A percentile compares a stretch with the other conserved stretches of the same genome.
Conservation (phyloP, 2,797 vertebrate species). For the Trichosurus vulpecula region DNA sequence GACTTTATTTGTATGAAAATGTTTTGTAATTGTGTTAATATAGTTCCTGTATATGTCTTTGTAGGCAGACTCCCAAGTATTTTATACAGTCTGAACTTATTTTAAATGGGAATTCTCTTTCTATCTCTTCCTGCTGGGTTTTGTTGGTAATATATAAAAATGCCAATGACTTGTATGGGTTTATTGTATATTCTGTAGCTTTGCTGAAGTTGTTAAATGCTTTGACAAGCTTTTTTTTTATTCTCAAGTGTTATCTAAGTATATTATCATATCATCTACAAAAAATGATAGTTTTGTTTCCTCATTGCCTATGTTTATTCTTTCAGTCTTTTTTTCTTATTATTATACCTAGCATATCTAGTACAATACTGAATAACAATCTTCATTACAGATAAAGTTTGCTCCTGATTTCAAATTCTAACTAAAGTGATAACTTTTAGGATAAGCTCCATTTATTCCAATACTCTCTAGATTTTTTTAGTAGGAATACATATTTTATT, state of each 20-base stretch:
- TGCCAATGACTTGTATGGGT: neutral
- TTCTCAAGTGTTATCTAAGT: neutral
- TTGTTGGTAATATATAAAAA: neutral
- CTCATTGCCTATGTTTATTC: neutral
- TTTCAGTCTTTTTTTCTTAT: neutral
- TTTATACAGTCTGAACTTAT: neutral
- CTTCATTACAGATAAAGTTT: neutral
- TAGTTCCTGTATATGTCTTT: neutral
- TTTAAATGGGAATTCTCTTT: neutral
- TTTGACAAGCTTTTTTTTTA: neutral
- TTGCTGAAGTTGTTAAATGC: neutral
- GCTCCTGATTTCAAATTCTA: neutral
- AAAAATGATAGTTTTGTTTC: neutral
- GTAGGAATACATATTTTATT: neutral
- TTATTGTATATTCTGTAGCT: neutral
- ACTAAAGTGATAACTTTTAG: no score
- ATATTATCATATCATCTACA: neutral
- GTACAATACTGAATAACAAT: neutral
- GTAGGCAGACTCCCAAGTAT: neutral
- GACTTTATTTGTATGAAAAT: neutral
- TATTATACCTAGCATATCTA: neutral
- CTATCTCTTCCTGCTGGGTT: neutral
- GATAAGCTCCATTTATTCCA: neutral
- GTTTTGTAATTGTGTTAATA: neutral
- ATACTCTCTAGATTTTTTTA: neutral